Conservation (phyloP, 2,888 invertebrate species). For the Stenolophus ochropezus region DNA sequence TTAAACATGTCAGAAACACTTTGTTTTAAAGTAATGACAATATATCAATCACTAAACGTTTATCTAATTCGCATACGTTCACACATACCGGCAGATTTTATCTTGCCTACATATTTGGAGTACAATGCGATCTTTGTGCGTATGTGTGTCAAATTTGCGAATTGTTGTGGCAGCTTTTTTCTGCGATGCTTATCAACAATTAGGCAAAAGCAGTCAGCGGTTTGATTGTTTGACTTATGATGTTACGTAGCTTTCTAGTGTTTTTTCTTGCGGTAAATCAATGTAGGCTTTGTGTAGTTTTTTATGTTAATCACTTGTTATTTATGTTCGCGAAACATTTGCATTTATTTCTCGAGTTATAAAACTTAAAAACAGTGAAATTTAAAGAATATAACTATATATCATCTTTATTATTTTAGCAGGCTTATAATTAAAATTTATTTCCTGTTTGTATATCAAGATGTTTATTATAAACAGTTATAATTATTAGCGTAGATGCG, state of each 20-base stretch:
- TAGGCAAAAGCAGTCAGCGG: constrained; percentile 37
- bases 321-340: constrained; percentile 52
- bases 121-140: constrained; percentile 40
- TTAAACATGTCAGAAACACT: constrained; percentile 14
- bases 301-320: constrained; percentile 45
- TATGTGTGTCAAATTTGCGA: constrained; percentile 45
- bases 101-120: constrained; percentile 42
- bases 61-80: constrained; percentile 38
- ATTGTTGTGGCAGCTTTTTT: constrained; percentile 35
- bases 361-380: constrained; percentile 50
- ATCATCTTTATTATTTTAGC: constrained; percentile 46
- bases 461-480: constrained; percentile 15
- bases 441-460: constrained; percentile 30
- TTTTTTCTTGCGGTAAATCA: constrained; percentile 28
- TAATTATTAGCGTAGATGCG: neutral
- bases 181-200: constrained; percentile 48
- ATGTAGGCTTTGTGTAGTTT: constrained; percentile 45
- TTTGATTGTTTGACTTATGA: constrained; percentile 43
- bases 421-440: constrained; percentile 36
- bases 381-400: constrained; percentile 32
- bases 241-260: constrained; percentile 39
- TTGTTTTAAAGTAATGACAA: constrained; percentile 22
- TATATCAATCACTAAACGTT: constrained; percentile 25
- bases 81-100: constrained; percentile 32
- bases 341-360: constrained; percentile 21